Percentiles rank a stretch among this genome's conserved stretches.
Conservation (phyloP, 2,113 vertebrate genomes). For the Scopus umbretta region DNA sequence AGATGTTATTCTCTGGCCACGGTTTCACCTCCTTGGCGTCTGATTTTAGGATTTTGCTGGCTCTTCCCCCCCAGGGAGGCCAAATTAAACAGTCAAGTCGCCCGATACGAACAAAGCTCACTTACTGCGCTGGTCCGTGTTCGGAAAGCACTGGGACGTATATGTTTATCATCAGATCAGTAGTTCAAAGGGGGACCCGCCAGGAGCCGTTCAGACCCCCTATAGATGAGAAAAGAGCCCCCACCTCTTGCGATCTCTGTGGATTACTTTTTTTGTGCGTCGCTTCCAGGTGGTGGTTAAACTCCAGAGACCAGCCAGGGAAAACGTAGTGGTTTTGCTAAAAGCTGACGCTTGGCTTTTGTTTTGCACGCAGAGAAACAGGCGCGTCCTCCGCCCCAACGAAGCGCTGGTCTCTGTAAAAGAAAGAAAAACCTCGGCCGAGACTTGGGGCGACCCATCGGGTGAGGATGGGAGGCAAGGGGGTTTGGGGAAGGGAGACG, state of each 20-base stretch:
- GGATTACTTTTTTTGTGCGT: rapidly evolving
- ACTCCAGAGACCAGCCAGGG: neutral
- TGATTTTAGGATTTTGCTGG: neutral
- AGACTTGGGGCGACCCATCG: neutral
- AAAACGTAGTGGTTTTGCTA: neutral
- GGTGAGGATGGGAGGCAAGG: neutral
- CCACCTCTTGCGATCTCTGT: rapidly evolving
- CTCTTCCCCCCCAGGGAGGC: neutral
- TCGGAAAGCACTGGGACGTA: neutral
- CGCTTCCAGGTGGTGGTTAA: neutral
- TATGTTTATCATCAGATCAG: rapidly evolving
- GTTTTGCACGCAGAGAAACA: neutral
- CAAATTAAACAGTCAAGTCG: neutral
- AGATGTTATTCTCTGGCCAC: neutral
- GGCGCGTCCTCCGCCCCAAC: rapidly evolving
- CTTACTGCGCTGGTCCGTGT: too few species aligned
- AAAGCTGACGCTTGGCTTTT: neutral
- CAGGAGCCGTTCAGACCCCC: neutral
- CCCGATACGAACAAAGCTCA: neutral
- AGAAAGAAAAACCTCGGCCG: neutral
- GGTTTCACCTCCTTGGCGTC: neutral
- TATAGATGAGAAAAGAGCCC: rapidly evolving
- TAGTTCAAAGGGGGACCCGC: neutral
- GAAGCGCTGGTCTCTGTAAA: neutral
- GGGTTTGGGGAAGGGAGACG: too few species aligned